Percentiles rank a stretch among this genome's conserved stretches.
phyloP scores from a whole-genome alignment of 2,888 invertebrate species.

The Pterostichus niger region DNA sequence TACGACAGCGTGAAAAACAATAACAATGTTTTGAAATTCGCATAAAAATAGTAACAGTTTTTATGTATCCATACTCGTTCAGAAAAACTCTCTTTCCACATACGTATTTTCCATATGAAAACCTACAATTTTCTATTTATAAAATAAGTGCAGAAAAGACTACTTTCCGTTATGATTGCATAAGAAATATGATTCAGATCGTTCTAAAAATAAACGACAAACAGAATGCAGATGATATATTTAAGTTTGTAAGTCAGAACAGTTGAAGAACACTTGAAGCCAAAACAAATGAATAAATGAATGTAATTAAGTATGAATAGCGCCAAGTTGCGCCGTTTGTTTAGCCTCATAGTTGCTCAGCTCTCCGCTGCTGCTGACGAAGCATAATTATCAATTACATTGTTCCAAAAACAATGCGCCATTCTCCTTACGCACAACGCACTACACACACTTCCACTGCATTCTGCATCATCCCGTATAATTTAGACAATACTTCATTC shows the following conservation, averaged over 20 bases:
- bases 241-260: conserved; percentile 8
- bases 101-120: too few relatives aligned
- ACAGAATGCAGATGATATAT: conserved; percentile 21
- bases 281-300: conserved; percentile 51
- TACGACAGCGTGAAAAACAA: too few relatives aligned
- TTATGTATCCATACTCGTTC: too few relatives aligned
- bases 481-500: too few relatives aligned
- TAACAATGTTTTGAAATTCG: too few relatives aligned
- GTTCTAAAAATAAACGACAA: conserved; percentile 14
- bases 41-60: too few relatives aligned
- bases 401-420: conserved; percentile 35
- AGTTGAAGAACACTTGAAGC: conserved; percentile 14
- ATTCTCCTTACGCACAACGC: conserved; percentile 20
- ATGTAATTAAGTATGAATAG: conserved; percentile 54
- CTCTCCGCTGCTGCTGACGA: conserved; percentile 36
- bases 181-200: too few relatives aligned
- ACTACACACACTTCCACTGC: neutral
- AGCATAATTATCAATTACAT: conserved; percentile 59
- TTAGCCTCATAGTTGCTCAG: conserved; percentile 58
- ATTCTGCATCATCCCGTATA: too few relatives aligned
- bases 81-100: too few relatives aligned
- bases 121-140: too few relatives aligned
- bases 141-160: too few relatives aligned
- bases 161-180: too few relatives aligned
- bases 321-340: conserved; percentile 41